Conservation (phyloP, 2,797 vertebrate species). For the Melanogrammus aeglefinus region DNA sequence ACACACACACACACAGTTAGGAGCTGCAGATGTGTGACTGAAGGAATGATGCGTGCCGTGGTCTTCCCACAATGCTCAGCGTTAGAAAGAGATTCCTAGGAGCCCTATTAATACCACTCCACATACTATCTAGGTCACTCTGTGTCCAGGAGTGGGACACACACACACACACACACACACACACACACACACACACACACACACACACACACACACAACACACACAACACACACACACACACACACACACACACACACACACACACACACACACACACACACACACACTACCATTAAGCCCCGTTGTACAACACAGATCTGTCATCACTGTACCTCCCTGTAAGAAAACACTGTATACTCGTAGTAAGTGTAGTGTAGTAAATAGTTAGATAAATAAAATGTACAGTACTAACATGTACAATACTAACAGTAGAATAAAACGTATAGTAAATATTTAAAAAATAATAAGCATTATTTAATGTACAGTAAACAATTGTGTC, state of each 20-base stretch:
- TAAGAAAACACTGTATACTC: not conserved
- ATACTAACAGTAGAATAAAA: not conserved
- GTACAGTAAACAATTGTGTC: no score
- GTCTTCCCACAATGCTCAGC: conserved; percentile 59
- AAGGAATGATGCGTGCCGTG: conserved; percentile 32
- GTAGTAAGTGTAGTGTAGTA: not conserved
- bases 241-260: not conserved
- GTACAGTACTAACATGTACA: no score
- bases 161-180: conserved; percentile 34
- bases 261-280: not conserved
- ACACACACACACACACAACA: not conserved
- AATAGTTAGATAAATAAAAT: not conserved
- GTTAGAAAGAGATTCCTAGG: conserved; percentile 57
- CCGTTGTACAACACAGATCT: not conserved
- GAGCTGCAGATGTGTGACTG: conserved; percentile 49
- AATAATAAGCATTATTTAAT: no score
- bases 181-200: not conserved
- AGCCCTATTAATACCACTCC: conserved; percentile 76
- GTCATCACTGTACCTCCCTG: not conserved
- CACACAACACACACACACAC: not conserved
- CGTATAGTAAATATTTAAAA: not conserved
- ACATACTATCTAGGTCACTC: conserved; percentile 66
- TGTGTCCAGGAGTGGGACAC: conserved; percentile 35
- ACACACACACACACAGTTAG: conserved; percentile 24
- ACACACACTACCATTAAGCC: not conserved